Evolutionary conservation across 2,797 vertebrate genomes (phyloP), one percentile per base, ranked within the genome.

Genomic region (Atherinosoma microstoma): DNA sequence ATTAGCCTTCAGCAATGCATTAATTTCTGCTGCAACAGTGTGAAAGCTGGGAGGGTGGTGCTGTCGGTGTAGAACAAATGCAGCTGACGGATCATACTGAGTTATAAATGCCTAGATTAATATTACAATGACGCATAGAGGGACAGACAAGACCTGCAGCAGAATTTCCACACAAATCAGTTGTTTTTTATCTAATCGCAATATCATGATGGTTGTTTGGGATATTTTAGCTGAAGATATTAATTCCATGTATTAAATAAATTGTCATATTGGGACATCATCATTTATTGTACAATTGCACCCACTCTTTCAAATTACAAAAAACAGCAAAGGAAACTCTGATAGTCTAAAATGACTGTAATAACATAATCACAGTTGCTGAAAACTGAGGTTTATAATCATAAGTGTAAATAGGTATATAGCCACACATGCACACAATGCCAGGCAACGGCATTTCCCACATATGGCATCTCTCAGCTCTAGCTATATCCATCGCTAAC

Each of bases 1-100:
- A 93, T 92, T 92, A 91, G 89, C 88, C 88, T 85, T 91, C 91
- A 89, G 85, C 82, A 84, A 87, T 85, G 82, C 86, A 90, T 92
- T 90, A 49, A 83, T 88, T 90, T 88, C 69, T 67, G 59, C 84
- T 49, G 79, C 74, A 72, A 84, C 87, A 49, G 79, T 74, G 57
- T 29, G 36, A 57, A 78, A 63, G 60, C 80, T 61, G 73, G 75
- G 64, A 64, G 77, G 86, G 65, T 57, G 75, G 69, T 73, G 72
- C 76, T 68, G 72, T 24, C 24, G 64, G 68, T 53, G 4, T 15
- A 59, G 73, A 61, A 27, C 68, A 67, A 61, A 20, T 67, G 45
- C 60, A 63, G 67, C 32, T 30, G 68, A 86, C 66, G n/a, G 57
- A 61, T 58, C 49, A 15, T 6, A 51, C 32, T 51, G 73, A 32